Conservation (phyloP, 2,888 invertebrate species). For the Eudemis profundana region DNA sequence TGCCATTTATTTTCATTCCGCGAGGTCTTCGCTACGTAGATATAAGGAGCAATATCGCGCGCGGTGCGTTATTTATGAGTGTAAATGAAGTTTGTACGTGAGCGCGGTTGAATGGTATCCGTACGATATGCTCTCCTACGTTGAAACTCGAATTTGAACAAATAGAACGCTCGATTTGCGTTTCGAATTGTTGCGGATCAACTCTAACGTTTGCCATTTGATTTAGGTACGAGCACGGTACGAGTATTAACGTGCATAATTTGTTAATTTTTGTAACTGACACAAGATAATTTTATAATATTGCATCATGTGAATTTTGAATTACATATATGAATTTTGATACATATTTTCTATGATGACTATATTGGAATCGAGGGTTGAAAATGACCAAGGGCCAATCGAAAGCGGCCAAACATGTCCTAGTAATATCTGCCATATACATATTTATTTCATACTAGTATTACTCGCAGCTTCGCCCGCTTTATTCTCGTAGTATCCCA, state of each 20-base stretch:
- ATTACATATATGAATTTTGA: too few relatives aligned
- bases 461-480: too few relatives aligned
- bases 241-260: conserved; percentile 25
- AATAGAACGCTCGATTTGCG: conserved; percentile 74
- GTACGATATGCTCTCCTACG: conserved; percentile 75
- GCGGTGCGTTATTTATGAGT: conserved; percentile 46
- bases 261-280: conserved; percentile 14
- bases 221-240: conserved; percentile 44
- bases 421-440: too few relatives aligned
- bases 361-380: too few relatives aligned
- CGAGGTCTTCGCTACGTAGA: conserved; percentile 52
- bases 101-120: conserved; percentile 71
- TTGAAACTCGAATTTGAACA: conserved; percentile 74
- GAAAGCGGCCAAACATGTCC: too few relatives aligned
- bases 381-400: too few relatives aligned
- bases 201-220: conserved; percentile 53
- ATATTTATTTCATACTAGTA: too few relatives aligned
- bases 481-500: too few relatives aligned
- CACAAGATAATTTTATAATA: too few relatives aligned
- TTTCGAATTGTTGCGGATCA: conserved; percentile 65
- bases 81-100: conserved; percentile 54
- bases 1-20: conserved; percentile 34
- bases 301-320: too few relatives aligned
- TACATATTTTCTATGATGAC: too few relatives aligned
- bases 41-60: conserved; percentile 59